These are phyloP conservation scores for Campylomormyrus numenius DNA, from an alignment of 2,113 vertebrate genomes.

Conservation along the genomic window DNA sequence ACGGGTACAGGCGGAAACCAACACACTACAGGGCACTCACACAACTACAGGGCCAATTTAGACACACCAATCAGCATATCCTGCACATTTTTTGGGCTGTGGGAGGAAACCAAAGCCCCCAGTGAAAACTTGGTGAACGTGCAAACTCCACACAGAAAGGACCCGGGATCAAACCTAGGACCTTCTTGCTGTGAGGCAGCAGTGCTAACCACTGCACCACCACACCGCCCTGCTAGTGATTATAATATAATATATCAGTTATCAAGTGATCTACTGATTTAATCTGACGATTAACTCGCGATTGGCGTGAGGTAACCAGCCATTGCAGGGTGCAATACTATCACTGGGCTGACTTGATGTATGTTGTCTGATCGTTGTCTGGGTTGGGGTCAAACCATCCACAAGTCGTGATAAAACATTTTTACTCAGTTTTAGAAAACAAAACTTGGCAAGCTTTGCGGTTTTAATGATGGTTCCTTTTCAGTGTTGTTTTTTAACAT, in stretches of 20 bases:
- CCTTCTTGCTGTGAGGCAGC: no score
- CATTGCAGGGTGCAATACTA: not conserved
- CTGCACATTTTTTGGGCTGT: no score
- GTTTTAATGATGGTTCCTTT: not conserved
- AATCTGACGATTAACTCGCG: not conserved
- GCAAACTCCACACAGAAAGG: no score
- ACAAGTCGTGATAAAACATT: not conserved
- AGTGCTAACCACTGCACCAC: no score
- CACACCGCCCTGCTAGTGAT: no score
- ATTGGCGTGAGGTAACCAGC: not conserved
- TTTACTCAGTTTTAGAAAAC: not conserved
- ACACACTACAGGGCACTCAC: no score
- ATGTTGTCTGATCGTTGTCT: not conserved
- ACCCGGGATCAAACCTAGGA: no score
- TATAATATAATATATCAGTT: not conserved
- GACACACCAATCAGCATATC: no score
- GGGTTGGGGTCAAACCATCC: not conserved
- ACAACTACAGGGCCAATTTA: no score
- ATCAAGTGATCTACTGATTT: not conserved
- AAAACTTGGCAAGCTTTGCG: not conserved
- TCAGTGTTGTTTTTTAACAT: not conserved
- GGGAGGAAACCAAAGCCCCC: no score
- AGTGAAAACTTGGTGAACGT: no score
- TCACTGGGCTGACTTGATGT: not conserved
- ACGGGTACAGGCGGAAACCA: no score